Evolutionary conservation across 2,113 vertebrate species (phyloP), one percentile per base, ranked within the genome.

Genomic region (Nyctibius bracteatus): DNA sequence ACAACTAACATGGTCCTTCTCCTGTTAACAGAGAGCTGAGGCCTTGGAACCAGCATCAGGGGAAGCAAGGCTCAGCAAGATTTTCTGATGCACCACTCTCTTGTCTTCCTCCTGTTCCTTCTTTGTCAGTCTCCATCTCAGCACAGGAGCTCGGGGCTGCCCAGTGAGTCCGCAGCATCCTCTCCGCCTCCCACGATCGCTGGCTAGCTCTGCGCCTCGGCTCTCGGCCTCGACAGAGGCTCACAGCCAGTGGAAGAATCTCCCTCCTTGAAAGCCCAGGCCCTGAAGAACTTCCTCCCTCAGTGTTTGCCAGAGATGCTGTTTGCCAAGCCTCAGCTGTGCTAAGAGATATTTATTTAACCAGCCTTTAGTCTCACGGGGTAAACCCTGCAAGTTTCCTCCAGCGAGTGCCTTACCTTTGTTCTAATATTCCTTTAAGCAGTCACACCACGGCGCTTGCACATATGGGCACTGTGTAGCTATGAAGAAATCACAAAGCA

Each of bases 401-500:
- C 79, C 77, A 84, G 65, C 2, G 5, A 37, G 43, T 30, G 70
- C 91, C 68, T 62, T 63, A 75, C 63, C 46, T 84, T 96, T 78
- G 82, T 81, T 90, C 74, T 63, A 78, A 49, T 14, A 71, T n/a
- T 79, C 65, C 90, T 71, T 49, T n/a, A 78, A 89, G 92, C 68
- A 63, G 72, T 57, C 1, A 5, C 72, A 84, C 83, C 83, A 35
- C 9, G 3, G 73, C 1, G 2, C 86, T 86, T 18, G 10, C 57
- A 41, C 87, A 87, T 43, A 93, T 39, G 70, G 86, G 84, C 81
- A 47, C 83, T 20, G 41, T 4, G 66, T 19, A 92, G 81, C 91
- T 91, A 81, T 33, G 77, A 94, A 75, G 93, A 87, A 94, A 91
- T 75, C 91, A 91, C 89, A 89, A 84, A 79, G 89, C 92, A 93